phyloP scores from a whole-genome alignment of 2,888 invertebrate genomes.

The Panopea generosa region DNA sequence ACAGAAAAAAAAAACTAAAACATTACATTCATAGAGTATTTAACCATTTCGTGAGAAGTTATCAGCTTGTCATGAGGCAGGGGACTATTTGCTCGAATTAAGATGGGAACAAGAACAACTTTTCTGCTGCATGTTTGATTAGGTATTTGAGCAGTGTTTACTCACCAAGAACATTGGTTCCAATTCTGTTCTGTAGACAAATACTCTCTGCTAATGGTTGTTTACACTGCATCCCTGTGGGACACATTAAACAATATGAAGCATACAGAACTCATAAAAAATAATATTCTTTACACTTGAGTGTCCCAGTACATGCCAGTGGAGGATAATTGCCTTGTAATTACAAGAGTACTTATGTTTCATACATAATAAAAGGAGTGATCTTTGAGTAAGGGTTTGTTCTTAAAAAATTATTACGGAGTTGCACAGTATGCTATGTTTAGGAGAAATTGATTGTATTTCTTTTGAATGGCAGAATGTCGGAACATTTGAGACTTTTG shows the following conservation, averaged over 20 bases:
- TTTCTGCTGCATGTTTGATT: constrained; percentile 36
- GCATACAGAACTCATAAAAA: constrained; percentile 60
- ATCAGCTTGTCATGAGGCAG: background rate
- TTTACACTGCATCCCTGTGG: constrained; percentile 50
- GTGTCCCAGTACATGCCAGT: constrained; percentile 45
- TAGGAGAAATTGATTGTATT: too few species aligned
- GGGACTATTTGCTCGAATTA: constrained; percentile 16
- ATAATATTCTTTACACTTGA: constrained; percentile 57
- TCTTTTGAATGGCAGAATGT: too few species aligned
- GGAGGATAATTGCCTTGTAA: constrained; percentile 47
- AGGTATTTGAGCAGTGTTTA: constrained; percentile 37
- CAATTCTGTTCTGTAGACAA: constrained; percentile 32
- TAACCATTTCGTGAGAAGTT: constrained; percentile 2
- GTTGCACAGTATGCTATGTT: too few species aligned
- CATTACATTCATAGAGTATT: too few species aligned
- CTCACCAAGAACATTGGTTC: constrained; percentile 31
- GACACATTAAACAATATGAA: constrained; percentile 53
- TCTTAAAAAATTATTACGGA: too few species aligned
- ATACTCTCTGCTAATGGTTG: constrained; percentile 41
- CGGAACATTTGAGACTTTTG: too few species aligned
- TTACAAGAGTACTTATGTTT: constrained; percentile 49
- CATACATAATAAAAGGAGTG: constrained; percentile 10
- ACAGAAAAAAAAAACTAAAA: too few species aligned
- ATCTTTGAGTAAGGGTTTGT: too few species aligned
- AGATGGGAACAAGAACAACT: constrained; percentile 5